Conservation (phyloP, 2,888 invertebrate genomes). For the Leucophora obtusa region DNA sequence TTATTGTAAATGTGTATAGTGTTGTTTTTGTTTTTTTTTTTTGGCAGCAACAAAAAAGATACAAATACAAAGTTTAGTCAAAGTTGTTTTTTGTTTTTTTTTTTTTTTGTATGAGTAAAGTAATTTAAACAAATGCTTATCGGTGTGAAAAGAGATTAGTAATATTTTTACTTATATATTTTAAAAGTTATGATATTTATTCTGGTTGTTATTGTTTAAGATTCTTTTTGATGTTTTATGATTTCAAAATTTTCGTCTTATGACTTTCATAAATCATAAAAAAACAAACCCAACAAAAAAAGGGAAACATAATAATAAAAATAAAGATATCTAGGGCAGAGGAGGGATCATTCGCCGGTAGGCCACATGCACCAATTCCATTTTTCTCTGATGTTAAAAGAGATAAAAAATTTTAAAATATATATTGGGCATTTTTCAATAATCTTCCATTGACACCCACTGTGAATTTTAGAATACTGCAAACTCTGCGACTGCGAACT, state of each 20-base stretch:
- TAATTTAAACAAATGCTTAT: slow-evolving; percentile 24
- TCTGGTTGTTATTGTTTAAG: background rate
- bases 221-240: slow-evolving; percentile 25
- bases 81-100: background rate
- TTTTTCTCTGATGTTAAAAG: no score
- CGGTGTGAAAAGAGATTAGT: slow-evolving; percentile 42
- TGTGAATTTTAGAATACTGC: no score
- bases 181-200: background rate
- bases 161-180: slow-evolving; percentile 24
- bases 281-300: background rate
- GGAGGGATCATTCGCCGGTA: no score
- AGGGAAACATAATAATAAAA: background rate
- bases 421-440: no score
- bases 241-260: slow-evolving; percentile 6
- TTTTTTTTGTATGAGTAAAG: slow-evolving; percentile 33
- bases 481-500: no score
- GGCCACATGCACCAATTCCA: no score
- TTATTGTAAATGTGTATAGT: slow-evolving; percentile 14
- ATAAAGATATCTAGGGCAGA: background rate
- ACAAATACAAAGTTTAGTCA: slow-evolving; percentile 7
- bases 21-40: slow-evolving; percentile 17
- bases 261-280: slow-evolving; percentile 36
- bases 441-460: no score
- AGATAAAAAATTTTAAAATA: no score
- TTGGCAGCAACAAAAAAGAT: slow-evolving; percentile 38